Conservation (phyloP, 2,888 invertebrate genomes). For the Agrochola macilenta region DNA sequence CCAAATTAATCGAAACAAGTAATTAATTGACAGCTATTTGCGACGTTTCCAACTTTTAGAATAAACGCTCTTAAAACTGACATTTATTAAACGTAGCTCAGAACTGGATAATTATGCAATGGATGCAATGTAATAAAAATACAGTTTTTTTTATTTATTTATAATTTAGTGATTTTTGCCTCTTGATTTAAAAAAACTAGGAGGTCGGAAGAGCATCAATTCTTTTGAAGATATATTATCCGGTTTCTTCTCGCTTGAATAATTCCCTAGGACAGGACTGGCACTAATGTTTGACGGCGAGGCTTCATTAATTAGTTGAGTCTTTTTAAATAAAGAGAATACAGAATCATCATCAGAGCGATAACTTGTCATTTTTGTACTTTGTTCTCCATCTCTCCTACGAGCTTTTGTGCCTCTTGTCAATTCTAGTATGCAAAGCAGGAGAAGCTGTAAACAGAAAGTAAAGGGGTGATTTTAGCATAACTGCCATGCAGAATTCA, state of each 20-base stretch:
- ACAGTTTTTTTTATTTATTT: background rate
- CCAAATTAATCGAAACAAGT: no score
- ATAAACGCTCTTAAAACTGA: background rate
- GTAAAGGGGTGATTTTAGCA: no score
- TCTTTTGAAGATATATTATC: background rate
- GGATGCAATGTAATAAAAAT: background rate
- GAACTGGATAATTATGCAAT: background rate
- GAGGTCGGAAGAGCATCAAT: background rate
- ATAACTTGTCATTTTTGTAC: background rate
- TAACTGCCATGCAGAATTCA: background rate
- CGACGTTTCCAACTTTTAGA: no score
- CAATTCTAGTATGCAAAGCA: constrained; percentile 11
- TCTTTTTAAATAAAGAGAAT: background rate
- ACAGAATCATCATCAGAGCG: no score
- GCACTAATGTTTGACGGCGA: no score
- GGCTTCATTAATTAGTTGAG: no score
- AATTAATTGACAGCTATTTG: no score
- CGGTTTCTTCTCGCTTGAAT: background rate
- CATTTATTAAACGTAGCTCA: background rate
- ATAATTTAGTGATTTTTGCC: background rate
- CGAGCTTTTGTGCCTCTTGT: background rate
- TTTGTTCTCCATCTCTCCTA: background rate
- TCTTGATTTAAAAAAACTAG: background rate
- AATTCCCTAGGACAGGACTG: no score
- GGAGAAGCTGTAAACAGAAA: constrained; percentile 6